phyloP scores from a whole-genome alignment of 1,140 invertebrate species.

The Drosophila rhopaloa region DNA sequence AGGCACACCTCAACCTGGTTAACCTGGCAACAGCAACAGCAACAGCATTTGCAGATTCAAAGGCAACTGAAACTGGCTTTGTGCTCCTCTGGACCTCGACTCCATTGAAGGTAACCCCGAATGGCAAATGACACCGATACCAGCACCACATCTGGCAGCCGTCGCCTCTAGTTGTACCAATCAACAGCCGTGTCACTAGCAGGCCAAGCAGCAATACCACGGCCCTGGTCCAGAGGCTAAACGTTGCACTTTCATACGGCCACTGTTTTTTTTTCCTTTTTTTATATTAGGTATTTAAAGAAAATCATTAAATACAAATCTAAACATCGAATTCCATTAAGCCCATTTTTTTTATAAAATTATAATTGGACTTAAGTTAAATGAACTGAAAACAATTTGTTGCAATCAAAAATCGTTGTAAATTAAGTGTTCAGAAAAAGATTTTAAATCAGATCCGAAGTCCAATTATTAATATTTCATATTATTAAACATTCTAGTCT shows the following conservation, averaged over 20 bases:
- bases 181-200: slow-evolving; percentile 65
- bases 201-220: slow-evolving; percentile 41
- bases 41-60: slow-evolving; percentile 6
- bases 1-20: slow-evolving; percentile 22
- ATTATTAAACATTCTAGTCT: too few relatives aligned
- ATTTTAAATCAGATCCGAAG: too few relatives aligned
- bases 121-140: slow-evolving; percentile 24
- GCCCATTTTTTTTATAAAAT: too few relatives aligned
- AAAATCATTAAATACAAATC: too few relatives aligned
- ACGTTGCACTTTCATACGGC: slow-evolving; percentile 16
- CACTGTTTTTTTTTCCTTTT: not conserved
- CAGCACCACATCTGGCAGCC: slow-evolving; percentile 40
- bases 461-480: too few relatives aligned
- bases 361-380: too few relatives aligned
- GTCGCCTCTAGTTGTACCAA: slow-evolving; percentile 48
- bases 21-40: slow-evolving; percentile 27
- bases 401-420: too few relatives aligned
- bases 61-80: slow-evolving; percentile 12
- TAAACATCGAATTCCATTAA: too few relatives aligned
- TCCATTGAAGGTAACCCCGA: slow-evolving; percentile 11
- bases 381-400: too few relatives aligned
- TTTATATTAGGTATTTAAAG: not conserved
- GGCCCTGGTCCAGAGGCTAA: slow-evolving; percentile 47
- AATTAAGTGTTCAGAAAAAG: too few relatives aligned
- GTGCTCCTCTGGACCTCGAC: slow-evolving; percentile 4